Conservation (phyloP, 2,888 invertebrate species). For the Diogma glabrata region DNA sequence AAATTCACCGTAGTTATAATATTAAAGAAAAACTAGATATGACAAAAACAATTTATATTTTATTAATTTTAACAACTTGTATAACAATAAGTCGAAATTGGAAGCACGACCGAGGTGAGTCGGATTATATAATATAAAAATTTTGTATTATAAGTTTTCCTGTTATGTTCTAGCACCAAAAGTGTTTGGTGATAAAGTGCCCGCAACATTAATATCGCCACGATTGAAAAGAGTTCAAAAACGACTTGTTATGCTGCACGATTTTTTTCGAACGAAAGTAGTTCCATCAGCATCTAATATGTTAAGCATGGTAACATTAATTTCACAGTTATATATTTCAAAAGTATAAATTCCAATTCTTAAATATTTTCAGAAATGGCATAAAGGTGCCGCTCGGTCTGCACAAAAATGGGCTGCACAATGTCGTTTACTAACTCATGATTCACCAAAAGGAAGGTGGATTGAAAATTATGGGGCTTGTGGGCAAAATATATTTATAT, state of each 20-base stretch:
- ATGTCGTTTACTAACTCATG: slow-evolving; percentile 58
- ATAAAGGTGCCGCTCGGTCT: slow-evolving; percentile 52
- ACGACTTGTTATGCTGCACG: slow-evolving; percentile 65
- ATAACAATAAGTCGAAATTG: not conserved
- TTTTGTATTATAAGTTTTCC: slow-evolving; percentile 1
- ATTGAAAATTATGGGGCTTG: slow-evolving; percentile 57
- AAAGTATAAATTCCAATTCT: not conserved
- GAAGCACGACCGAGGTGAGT: slow-evolving; percentile 10
- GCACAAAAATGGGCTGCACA: slow-evolving; percentile 65
- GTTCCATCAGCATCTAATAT: slow-evolving; percentile 67
- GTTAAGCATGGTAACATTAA: slow-evolving; percentile 53
- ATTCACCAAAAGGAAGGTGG: slow-evolving; percentile 44
- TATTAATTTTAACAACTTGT: slow-evolving; percentile 7
- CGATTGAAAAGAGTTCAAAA: slow-evolving; percentile 47
- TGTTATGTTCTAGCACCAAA: slow-evolving; percentile 39
- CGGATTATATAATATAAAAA: not conserved
- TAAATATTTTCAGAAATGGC: slow-evolving; percentile 50
- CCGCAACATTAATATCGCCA: slow-evolving; percentile 44
- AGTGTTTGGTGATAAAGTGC: slow-evolving; percentile 45
- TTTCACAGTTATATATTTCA: too few species aligned
- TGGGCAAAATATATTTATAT: slow-evolving; percentile 72
- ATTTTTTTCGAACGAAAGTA: slow-evolving; percentile 63
- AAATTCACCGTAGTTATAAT: too few species aligned
- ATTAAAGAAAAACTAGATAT: too few species aligned
- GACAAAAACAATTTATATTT: slow-evolving; percentile 2